A percentile compares a stretch with the other conserved stretches of the same genome.
Conservation (phyloP, 2,113 vertebrate genomes). For the Amphiprion ocellaris region DNA sequence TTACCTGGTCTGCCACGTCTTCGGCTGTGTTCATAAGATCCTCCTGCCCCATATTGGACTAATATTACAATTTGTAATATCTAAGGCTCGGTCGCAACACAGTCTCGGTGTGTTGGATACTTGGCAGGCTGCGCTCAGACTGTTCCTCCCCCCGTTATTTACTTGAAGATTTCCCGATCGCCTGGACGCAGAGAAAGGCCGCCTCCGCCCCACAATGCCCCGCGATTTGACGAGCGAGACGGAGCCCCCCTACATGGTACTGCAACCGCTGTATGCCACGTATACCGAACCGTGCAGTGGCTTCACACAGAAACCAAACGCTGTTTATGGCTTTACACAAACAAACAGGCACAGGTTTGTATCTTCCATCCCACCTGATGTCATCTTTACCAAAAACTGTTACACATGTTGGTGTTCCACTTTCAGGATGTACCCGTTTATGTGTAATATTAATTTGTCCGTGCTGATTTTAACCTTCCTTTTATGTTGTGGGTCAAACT, state of each 20-base stretch:
- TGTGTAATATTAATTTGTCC: no score
- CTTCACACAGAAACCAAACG: neutral
- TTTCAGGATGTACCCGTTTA: no score
- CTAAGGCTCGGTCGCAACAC: slow-evolving; percentile 30
- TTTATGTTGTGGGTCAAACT: no score
- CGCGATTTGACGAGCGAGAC: slow-evolving; percentile 71
- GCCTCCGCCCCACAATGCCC: slow-evolving; percentile 87
- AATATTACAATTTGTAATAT: slow-evolving; percentile 14
- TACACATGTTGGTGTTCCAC: no score
- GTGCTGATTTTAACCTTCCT: no score
- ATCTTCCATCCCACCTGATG: no score
- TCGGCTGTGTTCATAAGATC: slow-evolving; percentile 86
- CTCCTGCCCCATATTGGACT: slow-evolving; percentile 83
- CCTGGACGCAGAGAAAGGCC: slow-evolving; percentile 79
- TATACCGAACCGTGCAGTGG: slow-evolving; percentile 62
- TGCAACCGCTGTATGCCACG: slow-evolving; percentile 83
- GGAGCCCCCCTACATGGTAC: slow-evolving; percentile 60
- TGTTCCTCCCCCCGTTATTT: slow-evolving; percentile 64
- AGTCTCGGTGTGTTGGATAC: neutral
- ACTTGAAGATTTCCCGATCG: slow-evolving; percentile 66
- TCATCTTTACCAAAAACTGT: no score
- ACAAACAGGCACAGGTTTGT: slow-evolving; percentile 15
- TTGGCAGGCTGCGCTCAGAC: slow-evolving; percentile 23
- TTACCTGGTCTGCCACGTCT: slow-evolving; percentile 88
- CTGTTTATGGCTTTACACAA: slow-evolving; percentile 14